Conservation (phyloP, 2,888 invertebrate genomes). For the Coenonympha arcania region DNA sequence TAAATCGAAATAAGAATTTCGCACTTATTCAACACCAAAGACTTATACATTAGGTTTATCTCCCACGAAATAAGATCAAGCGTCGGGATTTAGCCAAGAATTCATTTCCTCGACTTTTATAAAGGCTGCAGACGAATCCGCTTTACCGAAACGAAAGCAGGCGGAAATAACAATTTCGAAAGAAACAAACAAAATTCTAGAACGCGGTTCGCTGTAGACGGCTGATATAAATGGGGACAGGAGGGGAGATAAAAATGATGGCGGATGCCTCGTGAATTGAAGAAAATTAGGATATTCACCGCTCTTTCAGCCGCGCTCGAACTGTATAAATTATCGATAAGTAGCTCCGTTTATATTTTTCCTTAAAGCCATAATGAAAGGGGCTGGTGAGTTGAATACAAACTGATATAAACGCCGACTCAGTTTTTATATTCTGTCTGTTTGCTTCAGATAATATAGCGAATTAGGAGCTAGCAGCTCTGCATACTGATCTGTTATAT, state of each 20-base stretch:
- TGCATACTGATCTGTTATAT: too few species aligned
- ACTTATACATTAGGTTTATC: conserved; percentile 41
- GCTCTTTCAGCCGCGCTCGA: conserved; percentile 48
- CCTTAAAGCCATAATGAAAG: background rate
- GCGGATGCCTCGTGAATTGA: conserved; percentile 67
- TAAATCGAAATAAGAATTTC: conserved; percentile 3
- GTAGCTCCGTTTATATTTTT: conserved; percentile 32
- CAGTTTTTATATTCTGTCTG: background rate
- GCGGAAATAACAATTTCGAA: conserved; percentile 71
- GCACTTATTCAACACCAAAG: conserved; percentile 16
- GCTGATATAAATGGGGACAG: conserved; percentile 67
- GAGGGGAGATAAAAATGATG: conserved; percentile 72
- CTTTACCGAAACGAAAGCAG: conserved; percentile 65
- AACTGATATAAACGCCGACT: background rate
- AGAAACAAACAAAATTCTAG: conserved; percentile 71
- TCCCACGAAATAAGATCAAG: conserved; percentile 53
- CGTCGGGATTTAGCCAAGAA: conserved; percentile 50
- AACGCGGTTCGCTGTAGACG: conserved; percentile 58
- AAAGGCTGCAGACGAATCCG: conserved; percentile 61
- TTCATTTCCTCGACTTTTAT: conserved; percentile 66
- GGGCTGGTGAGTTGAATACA: conserved; percentile 2
- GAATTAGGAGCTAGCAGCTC: too few species aligned
- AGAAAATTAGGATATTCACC: conserved; percentile 69
- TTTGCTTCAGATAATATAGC: background rate
- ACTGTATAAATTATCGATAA: conserved; percentile 61